These are phyloP conservation scores for Alouatta palliata DNA, from an alignment of 2,113 vertebrate species.

Conservation along the genomic window DNA sequence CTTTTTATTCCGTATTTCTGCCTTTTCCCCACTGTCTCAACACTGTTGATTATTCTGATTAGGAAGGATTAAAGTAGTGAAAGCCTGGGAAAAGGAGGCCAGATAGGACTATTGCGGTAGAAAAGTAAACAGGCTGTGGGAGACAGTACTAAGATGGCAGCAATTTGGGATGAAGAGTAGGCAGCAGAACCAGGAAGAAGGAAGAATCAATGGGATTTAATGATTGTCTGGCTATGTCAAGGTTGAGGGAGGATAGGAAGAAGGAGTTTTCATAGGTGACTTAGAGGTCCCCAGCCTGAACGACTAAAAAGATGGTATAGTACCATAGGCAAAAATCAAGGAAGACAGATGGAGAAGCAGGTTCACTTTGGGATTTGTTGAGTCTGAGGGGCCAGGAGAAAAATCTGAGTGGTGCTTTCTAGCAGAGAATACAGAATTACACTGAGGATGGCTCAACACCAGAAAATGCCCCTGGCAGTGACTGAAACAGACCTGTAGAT, in stretches of 20 bases:
- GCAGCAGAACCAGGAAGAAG: background rate
- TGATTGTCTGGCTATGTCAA: background rate
- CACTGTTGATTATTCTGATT: constrained; percentile 12
- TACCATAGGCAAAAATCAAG: background rate
- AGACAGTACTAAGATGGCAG: background rate
- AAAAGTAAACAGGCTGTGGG: background rate
- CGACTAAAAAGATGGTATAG: background rate
- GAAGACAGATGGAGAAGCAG: background rate
- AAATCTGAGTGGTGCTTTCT: constrained; percentile 4
- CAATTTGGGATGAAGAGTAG: background rate
- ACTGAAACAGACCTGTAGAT: constrained; percentile 3
- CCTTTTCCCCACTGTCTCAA: background rate
- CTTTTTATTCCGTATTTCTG: constrained; percentile 40
- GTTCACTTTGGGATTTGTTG: background rate
- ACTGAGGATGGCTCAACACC: background rate
- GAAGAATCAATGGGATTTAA: background rate
- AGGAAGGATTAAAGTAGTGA: constrained; percentile 11
- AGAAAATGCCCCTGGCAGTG: background rate
- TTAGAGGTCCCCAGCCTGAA: background rate
- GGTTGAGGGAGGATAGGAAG: background rate
- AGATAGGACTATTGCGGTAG: background rate
- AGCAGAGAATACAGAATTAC: constrained; percentile 26
- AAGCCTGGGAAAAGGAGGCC: background rate
- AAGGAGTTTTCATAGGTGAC: background rate
- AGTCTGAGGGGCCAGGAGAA: background rate